Evolutionary conservation across 2,888 invertebrate species (phyloP).

Genomic region (Clostera curtula): DNA sequence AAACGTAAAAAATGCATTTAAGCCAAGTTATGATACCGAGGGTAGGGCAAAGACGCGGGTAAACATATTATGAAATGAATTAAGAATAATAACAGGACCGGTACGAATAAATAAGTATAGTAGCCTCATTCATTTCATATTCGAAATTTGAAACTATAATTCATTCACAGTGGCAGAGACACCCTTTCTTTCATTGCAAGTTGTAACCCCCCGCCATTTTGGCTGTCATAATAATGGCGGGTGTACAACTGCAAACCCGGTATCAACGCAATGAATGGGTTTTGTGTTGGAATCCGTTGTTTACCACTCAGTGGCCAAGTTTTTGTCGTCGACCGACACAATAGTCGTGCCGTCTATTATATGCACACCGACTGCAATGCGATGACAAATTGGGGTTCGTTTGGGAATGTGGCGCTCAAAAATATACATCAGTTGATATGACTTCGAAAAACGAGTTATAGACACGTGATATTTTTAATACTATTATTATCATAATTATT

Average conservation of each 20-base stretch:
- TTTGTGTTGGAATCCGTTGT: conserved; percentile 13
- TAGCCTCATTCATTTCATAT: conserved; percentile 27
- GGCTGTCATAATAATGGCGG: no score
- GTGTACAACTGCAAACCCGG: no score
- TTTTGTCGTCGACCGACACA: conserved; percentile 16
- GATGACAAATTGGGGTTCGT: conserved; percentile 6
- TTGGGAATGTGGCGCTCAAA: conserved; percentile 6
- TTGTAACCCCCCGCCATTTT: conserved; percentile 1
- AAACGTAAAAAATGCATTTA: no score
- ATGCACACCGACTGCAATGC: conserved; percentile 15
- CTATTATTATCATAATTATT: no score
- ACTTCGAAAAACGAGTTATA: conserved; percentile 9
- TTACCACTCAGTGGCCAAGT: conserved; percentile 21
- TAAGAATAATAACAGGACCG: conserved; percentile 19
- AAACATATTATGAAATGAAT: conserved; percentile 9
- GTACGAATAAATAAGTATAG: conserved; percentile 20
- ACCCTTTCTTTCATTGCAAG: conserved; percentile 17
- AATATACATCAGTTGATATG: conserved; percentile 10
- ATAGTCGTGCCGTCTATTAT: conserved; percentile 15
- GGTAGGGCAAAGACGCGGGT: no score
- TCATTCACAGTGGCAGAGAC: conserved; percentile 18
- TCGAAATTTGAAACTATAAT: conserved; percentile 18
- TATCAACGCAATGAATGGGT: conserved; percentile 14
- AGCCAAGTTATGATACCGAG: no score
- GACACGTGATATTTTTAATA: no score